phyloP scores from a whole-genome alignment of 2,113 vertebrate species.

The Cephalopterus ornatus region DNA sequence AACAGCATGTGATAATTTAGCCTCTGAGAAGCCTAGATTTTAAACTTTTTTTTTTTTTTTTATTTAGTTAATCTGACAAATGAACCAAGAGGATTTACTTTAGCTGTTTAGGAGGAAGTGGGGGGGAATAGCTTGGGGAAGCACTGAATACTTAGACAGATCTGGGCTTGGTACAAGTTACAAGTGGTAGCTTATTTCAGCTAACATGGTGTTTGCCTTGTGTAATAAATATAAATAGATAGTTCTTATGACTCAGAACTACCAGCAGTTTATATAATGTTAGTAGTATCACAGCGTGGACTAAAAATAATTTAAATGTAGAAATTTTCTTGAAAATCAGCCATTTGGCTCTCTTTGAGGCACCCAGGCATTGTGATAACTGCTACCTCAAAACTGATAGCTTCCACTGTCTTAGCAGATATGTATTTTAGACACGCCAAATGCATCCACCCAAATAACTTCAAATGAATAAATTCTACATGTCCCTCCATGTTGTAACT shows the following conservation, averaged over 20 bases:
- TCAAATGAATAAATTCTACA: rapidly evolving
- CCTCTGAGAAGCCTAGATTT: not conserved
- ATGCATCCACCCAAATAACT: not conserved
- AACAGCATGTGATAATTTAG: constrained; percentile 17
- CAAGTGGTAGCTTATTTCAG: not conserved
- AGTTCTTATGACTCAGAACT: not conserved
- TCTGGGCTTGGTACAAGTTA: not conserved
- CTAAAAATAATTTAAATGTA: not conserved
- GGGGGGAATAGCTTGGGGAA: not conserved
- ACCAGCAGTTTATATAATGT: not conserved
- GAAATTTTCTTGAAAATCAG: not conserved
- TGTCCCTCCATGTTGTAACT: not conserved
- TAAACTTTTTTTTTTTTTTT: not conserved
- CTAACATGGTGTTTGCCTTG: not conserved
- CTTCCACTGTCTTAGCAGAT: not conserved
- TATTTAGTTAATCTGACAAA: not conserved
- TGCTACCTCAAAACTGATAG: not conserved
- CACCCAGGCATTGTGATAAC: not conserved
- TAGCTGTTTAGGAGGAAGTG: not conserved
- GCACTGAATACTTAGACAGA: not conserved
- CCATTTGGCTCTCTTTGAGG: not conserved
- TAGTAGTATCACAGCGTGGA: not conserved
- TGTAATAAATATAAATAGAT: not conserved
- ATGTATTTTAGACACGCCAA: not conserved
- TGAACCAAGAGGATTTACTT: not conserved